Conservation (phyloP, 2,888 invertebrate genomes). For the Drosophila monieri region DNA sequence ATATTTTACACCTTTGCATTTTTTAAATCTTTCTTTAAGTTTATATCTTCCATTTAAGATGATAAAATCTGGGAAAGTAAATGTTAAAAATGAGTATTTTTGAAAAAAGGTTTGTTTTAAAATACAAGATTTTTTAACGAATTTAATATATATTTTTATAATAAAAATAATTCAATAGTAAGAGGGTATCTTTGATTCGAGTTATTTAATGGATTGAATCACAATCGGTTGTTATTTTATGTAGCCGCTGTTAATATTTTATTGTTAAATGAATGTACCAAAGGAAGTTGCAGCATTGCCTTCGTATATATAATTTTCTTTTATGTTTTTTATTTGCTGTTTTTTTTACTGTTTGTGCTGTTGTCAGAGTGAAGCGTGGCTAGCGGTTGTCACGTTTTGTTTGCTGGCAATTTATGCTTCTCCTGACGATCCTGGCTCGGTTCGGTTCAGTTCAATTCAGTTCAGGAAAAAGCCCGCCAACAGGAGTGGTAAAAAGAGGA, state of each 20-base stretch:
- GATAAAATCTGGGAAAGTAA: no score
- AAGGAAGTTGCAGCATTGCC: slow-evolving; percentile 71
- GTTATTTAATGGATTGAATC: neutral
- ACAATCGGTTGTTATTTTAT: slow-evolving; percentile 51
- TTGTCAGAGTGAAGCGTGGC: slow-evolving; percentile 73
- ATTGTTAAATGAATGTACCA: slow-evolving; percentile 68
- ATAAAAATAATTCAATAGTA: no score
- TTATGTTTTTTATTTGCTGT: slow-evolving; percentile 27
- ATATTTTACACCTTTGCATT: no score
- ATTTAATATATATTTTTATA: no score
- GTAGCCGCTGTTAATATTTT: slow-evolving; percentile 73
- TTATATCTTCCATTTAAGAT: no score
- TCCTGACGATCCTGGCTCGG: slow-evolving; percentile 69
- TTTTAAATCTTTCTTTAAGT: no score
- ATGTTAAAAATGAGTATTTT: no score
- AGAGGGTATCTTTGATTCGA: slow-evolving; percentile 6
- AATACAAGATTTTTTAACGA: no score
- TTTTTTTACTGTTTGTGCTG: slow-evolving; percentile 24
- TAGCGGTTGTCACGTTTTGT: slow-evolving; percentile 77
- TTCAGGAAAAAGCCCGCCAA: slow-evolving; percentile 31
- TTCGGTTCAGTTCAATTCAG: slow-evolving; percentile 14
- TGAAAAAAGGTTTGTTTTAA: no score
- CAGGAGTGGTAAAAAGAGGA: slow-evolving; percentile 37
- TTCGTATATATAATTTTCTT: slow-evolving; percentile 36
- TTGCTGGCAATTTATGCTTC: slow-evolving; percentile 74